Conservation (phyloP, 1,140 invertebrate genomes). For the Trachelipus rathkii region DNA sequence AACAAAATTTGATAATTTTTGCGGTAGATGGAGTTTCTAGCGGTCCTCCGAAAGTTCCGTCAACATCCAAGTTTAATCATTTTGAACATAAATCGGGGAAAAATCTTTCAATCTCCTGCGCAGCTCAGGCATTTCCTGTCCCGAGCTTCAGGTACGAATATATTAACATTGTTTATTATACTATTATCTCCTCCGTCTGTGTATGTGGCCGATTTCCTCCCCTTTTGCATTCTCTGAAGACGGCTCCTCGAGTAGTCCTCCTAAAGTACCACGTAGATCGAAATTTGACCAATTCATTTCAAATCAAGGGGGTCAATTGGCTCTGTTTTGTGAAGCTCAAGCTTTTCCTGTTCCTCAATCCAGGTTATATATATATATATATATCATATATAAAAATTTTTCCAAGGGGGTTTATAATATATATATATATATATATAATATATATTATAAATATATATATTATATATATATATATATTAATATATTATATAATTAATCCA, state of each 20-base stretch:
- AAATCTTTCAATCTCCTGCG: constrained; percentile 40
- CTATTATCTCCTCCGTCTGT: too few relatives aligned
- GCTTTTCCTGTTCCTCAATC: constrained; percentile 63
- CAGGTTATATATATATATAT: constrained; percentile 53
- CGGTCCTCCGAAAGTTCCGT: constrained; percentile 7
- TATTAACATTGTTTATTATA: too few relatives aligned
- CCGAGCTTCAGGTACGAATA: constrained; percentile 43
- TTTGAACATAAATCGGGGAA: background rate
- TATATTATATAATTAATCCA: too few relatives aligned
- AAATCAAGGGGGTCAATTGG: constrained; percentile 49
- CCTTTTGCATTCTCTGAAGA: background rate
- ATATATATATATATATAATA: too few relatives aligned
- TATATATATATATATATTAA: too few relatives aligned
- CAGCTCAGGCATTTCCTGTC: constrained; percentile 44
- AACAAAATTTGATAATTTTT: background rate
- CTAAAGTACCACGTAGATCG: background rate
- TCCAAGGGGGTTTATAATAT: too few relatives aligned
- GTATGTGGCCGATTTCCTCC: too few relatives aligned
- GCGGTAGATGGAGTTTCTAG: background rate
- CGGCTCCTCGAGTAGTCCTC: background rate
- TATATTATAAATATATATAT: too few relatives aligned
- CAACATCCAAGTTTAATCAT: background rate
- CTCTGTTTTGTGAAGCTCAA: constrained; percentile 62
- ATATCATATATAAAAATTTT: too few relatives aligned
- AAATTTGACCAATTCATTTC: background rate